Evolutionary conservation across 2,113 vertebrate species (phyloP).

Genomic region (Tamias sibiricus): DNA sequence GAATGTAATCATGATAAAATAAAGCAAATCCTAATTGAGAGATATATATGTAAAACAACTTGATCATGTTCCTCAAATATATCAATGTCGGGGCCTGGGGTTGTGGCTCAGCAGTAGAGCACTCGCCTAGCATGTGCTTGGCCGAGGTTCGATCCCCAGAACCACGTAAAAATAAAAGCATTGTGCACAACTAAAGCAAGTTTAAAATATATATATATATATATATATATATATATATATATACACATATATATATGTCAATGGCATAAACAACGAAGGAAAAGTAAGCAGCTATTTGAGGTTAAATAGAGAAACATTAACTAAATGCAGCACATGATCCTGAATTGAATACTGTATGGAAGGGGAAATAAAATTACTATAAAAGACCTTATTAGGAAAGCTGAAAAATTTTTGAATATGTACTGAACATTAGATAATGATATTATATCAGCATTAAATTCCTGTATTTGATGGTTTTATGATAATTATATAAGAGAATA

Average conservation of each 20-base stretch:
- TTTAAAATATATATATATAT: too few species aligned
- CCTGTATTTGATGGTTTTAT: not conserved
- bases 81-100: too few species aligned
- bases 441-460: not conserved
- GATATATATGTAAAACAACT: not conserved
- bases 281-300: not conserved
- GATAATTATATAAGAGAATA: conserved; percentile 8
- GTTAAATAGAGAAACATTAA: not conserved
- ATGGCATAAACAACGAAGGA: not conserved
- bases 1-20: not conserved
- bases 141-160: too few species aligned
- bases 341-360: not conserved
- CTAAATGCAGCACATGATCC: not conserved
- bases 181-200: too few species aligned
- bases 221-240: too few species aligned
- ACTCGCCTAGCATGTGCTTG: too few species aligned
- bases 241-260: too few species aligned
- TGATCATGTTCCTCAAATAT: not conserved
- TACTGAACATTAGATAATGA: not conserved
- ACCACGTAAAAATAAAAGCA: too few species aligned
- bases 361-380: not conserved
- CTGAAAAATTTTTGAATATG: not conserved
- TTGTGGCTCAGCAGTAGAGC: too few species aligned
- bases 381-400: not conserved
- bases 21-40: not conserved